These are phyloP conservation scores for Syrista parreyssii DNA, from an alignment of 2,888 invertebrate genomes.

Conservation along the genomic window DNA sequence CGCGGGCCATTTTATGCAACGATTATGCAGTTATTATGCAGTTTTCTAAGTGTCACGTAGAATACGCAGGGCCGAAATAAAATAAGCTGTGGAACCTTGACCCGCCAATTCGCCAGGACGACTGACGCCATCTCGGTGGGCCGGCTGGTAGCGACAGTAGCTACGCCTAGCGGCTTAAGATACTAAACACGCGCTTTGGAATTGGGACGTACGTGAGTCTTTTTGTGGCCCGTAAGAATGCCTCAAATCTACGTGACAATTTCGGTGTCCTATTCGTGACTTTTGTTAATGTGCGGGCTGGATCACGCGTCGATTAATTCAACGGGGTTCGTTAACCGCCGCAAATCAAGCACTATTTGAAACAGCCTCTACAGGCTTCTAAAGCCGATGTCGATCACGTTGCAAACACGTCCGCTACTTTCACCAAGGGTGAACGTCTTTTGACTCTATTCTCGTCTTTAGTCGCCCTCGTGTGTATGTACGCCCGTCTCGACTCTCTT, in stretches of 20 bases:
- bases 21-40: not conserved
- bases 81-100: not conserved
- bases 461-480: conserved; percentile 33
- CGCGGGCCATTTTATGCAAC: not conserved
- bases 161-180: not conserved
- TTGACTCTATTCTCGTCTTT: conserved; percentile 48
- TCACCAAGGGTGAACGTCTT: conserved; percentile 58
- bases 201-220: not conserved
- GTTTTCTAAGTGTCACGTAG: not conserved
- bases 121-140: not conserved
- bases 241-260: not conserved
- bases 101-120: not conserved
- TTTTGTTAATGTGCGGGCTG: not conserved
- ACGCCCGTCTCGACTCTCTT: not conserved
- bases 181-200: not conserved
- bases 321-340: not conserved
- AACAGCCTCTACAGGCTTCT: not conserved
- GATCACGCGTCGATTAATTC: conserved; percentile 24
- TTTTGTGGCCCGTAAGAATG: not conserved
- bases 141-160: not conserved
- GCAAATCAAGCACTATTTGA: not conserved
- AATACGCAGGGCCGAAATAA: not conserved
- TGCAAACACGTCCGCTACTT: conserved; percentile 32
- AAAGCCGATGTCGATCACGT: not conserved
- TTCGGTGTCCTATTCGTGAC: not conserved